Evolutionary conservation across 2,797 vertebrate genomes (phyloP).

Genomic region (Natrix natrix): DNA sequence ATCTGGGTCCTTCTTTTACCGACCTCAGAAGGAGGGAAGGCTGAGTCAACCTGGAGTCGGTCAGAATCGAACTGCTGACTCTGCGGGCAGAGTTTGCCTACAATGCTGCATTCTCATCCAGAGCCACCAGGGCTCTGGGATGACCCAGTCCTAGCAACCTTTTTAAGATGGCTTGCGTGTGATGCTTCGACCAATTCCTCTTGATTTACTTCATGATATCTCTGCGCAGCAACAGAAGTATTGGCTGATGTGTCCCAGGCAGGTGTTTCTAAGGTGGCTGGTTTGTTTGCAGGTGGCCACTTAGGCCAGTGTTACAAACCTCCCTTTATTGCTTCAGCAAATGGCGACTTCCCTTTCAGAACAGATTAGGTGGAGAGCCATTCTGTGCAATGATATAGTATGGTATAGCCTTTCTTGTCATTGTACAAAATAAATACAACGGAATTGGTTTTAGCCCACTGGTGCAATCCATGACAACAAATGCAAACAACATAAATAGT

Average conservation of each 20-base stretch:
- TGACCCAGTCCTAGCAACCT: background rate
- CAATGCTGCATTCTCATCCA: background rate
- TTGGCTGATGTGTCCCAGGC: background rate
- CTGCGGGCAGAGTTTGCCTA: background rate
- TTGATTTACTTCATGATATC: background rate
- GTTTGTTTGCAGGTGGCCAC: background rate
- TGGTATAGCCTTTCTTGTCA: no score
- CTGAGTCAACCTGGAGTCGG: background rate
- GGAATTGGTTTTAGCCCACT: no score
- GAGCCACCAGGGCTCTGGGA: background rate
- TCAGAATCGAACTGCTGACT: background rate
- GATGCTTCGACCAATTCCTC: background rate
- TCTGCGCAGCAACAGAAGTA: background rate
- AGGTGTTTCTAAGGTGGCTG: background rate
- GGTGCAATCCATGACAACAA: no score
- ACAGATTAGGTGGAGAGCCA: background rate
- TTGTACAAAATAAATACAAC: no score
- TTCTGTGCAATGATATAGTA: background rate
- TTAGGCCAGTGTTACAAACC: background rate
- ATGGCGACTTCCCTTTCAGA: background rate
- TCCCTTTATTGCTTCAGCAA: background rate
- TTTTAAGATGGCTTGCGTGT: background rate
- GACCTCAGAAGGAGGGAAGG: background rate
- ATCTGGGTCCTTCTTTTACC: background rate
- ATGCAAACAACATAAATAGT: no score